Percentiles rank a stretch among this genome's conserved stretches.
Evolutionary conservation across 2,113 vertebrate genomes (phyloP).

Genomic region (Plectropomus leopardus): DNA sequence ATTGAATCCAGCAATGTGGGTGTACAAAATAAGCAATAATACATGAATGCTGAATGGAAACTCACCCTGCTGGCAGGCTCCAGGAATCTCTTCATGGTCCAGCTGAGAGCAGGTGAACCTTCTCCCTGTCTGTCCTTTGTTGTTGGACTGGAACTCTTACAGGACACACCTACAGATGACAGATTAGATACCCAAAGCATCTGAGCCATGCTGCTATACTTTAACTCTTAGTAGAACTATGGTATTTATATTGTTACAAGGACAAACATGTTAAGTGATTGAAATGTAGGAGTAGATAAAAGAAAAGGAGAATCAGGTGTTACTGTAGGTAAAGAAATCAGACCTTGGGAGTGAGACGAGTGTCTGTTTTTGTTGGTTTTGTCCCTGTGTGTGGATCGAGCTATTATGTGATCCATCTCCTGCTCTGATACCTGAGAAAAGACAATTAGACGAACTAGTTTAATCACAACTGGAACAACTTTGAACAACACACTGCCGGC

Average conservation of each 20-base stretch:
- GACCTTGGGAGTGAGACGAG: conserved; percentile 87
- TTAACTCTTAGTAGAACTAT: background rate
- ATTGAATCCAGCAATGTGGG: background rate
- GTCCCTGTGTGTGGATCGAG: conserved; percentile 91
- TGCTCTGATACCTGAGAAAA: conserved; percentile 92
- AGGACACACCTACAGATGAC: conserved; percentile 84
- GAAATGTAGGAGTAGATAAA: background rate
- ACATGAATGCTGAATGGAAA: background rate
- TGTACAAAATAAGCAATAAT: background rate
- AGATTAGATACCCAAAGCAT: background rate
- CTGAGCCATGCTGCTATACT: background rate
- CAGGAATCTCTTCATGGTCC: conserved; percentile 90
- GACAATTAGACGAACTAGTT: background rate
- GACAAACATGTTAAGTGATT: background rate
- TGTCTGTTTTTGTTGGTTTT: conserved; percentile 83
- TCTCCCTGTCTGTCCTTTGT: conserved; percentile 87
- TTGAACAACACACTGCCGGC: background rate
- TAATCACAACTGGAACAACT: background rate
- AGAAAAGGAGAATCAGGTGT: background rate
- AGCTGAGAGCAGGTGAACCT: conserved; percentile 84
- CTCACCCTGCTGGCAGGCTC: conserved; percentile 87
- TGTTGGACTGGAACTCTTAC: conserved; percentile 87
- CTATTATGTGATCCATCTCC: conserved; percentile 96
- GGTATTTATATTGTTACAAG: background rate
- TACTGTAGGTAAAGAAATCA: background rate